These are phyloP conservation scores for Heterotilapia buettikoferi DNA, from an alignment of 2,113 vertebrate genomes.

Conservation along the genomic window DNA sequence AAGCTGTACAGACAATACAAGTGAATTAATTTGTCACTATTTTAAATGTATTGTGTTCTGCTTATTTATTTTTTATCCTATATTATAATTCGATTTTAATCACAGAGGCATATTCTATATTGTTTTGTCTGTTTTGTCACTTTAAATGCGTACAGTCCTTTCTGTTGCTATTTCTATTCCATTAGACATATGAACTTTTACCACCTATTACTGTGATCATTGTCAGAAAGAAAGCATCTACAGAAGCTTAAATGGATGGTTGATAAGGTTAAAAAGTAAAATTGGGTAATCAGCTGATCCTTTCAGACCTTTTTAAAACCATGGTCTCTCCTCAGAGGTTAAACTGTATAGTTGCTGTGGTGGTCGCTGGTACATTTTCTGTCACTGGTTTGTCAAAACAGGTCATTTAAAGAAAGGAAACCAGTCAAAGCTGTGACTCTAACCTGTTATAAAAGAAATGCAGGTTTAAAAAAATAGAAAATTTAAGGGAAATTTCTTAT, in stretches of 20 bases:
- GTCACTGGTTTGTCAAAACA: not conserved
- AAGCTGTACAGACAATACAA: not conserved
- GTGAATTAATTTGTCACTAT: not conserved
- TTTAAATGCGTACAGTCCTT: not conserved
- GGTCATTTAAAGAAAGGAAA: not conserved
- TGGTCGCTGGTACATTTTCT: not conserved
- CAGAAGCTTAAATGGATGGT: not conserved
- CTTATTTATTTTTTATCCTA: not conserved
- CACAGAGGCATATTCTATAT: not conserved
- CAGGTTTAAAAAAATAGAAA: not conserved
- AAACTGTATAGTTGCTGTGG: not conserved
- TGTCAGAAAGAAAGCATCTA: not conserved
- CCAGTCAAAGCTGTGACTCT: not conserved
- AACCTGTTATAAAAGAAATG: not conserved
- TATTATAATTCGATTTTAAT: not conserved
- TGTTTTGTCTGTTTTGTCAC: not conserved
- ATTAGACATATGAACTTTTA: not conserved
- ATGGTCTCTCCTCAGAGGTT: not conserved
- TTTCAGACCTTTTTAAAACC: not conserved
- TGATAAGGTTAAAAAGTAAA: not conserved
- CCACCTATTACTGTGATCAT: not conserved
- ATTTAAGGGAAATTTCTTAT: not conserved
- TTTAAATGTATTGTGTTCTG: not conserved
- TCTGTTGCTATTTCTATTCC: not conserved
- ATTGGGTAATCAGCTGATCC: not conserved